Evolutionary conservation across 2,888 invertebrate genomes (phyloP), one percentile per base, ranked within the genome.

Genomic region (Drosophila atripex): DNA sequence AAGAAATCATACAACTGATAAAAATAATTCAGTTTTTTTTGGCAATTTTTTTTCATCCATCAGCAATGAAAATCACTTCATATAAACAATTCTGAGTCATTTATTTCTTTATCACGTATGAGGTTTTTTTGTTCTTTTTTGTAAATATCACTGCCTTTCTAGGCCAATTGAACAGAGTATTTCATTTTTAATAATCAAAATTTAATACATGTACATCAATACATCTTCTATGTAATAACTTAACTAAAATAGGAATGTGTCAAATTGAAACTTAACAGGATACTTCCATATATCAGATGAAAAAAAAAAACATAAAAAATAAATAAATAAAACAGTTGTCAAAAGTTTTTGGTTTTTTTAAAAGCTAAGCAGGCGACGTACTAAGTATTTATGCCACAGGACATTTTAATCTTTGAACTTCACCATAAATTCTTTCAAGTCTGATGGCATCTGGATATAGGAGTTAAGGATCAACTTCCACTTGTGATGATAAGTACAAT

Each of bases 401-500:
- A 9, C 8, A 9, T 5, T 18, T 14, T 12, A 43, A 8, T 21
- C 12, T 8, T 50, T 38, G 0, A 11, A 30, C 21, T 60, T 35
- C 6, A 32, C 25, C 8, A 73, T 55, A 46, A 53, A 72, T 2
- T 28, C n/a, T 25, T 53, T 51, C 12, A 65, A 39, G 2, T 38
- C 43, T 16, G 50, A 46, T 0, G 77, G 49, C 69, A 75, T 75
- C 6, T 45, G 39, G 16, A 57, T 28, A 21, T 49, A 43, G 0
- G 65, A 57, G 14, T 46, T 63, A 35, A 77, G 32, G 11, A 74
- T 30, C 35, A 51, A 57, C 14, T 61, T 75, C 77, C 77, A 76
- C 30, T 65, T 69, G 38, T 54, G 38, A 51, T 71, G 64, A 6
- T 54, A 46, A 18, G 71, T 59, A 45, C 45, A 51, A 9, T 65